Evolutionary conservation across 2,797 vertebrate genomes (phyloP).

Genomic region (Muraenolepis orangiensis): DNA sequence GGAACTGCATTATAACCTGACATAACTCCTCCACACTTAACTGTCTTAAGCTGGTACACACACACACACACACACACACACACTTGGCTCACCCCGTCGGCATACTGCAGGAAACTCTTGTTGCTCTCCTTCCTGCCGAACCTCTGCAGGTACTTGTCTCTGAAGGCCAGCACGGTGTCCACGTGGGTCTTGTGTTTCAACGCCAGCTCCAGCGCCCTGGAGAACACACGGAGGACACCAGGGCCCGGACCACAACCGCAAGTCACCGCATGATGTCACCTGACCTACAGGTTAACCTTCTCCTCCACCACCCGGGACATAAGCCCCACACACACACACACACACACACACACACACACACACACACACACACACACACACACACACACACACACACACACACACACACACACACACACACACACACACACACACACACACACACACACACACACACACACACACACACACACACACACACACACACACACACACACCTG

Average conservation of each 20-base stretch:
- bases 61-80: slow-evolving; percentile 19
- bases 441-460: no score
- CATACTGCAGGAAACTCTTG: slow-evolving; percentile 90
- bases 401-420: not conserved
- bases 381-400: slow-evolving; percentile 9
- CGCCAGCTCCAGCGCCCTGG: slow-evolving; percentile 91
- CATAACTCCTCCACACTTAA: not conserved
- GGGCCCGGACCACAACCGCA: not conserved
- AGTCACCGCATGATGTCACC: not conserved
- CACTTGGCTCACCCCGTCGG: slow-evolving; percentile 81
- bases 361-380: slow-evolving; percentile 1
- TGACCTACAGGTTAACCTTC: no score
- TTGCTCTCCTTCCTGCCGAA: slow-evolving; percentile 92
- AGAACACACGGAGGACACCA: slow-evolving; percentile 4
- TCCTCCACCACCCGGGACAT: no score
- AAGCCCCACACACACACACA: no score
- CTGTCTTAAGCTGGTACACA: not conserved
- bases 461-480: slow-evolving; percentile 68
- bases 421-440: no score
- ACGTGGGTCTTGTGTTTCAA: slow-evolving; percentile 98
- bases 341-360: no score
- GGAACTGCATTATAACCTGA: not conserved
- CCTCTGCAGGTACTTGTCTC: slow-evolving; percentile 85
- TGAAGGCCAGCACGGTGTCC: slow-evolving; percentile 93
- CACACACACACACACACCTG: slow-evolving; percentile 73